Percentiles rank a stretch among this genome's conserved stretches.
phyloP scores from a whole-genome alignment of 2,888 invertebrate species.

The Xestia rhomboidea region DNA sequence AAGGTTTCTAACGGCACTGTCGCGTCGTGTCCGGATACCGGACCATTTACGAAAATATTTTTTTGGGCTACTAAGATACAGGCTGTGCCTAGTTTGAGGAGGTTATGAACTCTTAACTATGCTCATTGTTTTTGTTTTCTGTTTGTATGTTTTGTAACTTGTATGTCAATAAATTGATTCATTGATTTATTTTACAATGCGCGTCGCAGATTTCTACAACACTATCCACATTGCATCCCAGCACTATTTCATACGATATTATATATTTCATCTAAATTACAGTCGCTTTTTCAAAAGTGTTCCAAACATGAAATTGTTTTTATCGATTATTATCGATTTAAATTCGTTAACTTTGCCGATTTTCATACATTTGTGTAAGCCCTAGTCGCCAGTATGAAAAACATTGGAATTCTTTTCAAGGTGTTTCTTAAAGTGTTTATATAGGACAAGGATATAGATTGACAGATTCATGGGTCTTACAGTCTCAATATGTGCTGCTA shows the following conservation, averaged over 20 bases:
- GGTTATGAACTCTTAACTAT: too few relatives aligned
- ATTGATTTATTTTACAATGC: background rate
- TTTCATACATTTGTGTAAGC: too few relatives aligned
- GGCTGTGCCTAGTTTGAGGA: too few relatives aligned
- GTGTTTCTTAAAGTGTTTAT: background rate
- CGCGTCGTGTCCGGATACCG: background rate
- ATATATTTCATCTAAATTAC: background rate
- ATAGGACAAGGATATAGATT: background rate
- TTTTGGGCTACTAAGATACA: too few relatives aligned
- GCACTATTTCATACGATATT: background rate
- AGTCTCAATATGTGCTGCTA: background rate
- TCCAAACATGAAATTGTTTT: background rate
- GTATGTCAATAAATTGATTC: too few relatives aligned
- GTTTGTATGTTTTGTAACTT: too few relatives aligned
- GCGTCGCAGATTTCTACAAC: background rate
- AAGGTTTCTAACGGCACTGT: background rate
- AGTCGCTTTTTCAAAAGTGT: background rate
- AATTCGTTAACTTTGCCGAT: background rate
- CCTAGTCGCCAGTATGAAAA: background rate
- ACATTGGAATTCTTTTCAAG: background rate
- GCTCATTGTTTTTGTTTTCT: too few relatives aligned
- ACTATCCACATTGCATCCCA: background rate
- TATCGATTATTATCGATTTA: background rate
- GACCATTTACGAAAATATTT: too few relatives aligned
- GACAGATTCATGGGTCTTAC: constrained; percentile 16